These are phyloP conservation scores for Heliconius sara DNA, from an alignment of 2,888 invertebrate species.

Conservation along the genomic window DNA sequence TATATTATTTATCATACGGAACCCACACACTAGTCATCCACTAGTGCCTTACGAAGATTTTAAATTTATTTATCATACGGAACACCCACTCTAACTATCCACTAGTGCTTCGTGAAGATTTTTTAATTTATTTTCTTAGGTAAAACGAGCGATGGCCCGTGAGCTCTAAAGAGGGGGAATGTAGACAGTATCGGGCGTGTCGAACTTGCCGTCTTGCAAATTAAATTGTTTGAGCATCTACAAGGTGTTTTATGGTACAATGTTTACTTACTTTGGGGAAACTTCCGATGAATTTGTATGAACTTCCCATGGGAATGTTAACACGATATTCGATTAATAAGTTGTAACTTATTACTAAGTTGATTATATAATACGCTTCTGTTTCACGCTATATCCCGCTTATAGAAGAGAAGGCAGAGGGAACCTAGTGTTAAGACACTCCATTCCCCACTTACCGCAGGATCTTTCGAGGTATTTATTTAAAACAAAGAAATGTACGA, in stretches of 20 bases:
- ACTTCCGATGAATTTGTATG: slow-evolving; percentile 40
- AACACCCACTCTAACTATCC: background rate
- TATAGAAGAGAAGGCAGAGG: background rate
- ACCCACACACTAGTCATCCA: background rate
- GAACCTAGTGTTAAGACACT: too few relatives aligned
- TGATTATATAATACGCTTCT: background rate
- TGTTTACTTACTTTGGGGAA: slow-evolving; percentile 42
- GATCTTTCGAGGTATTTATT: too few relatives aligned
- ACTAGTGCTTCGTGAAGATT: slow-evolving; percentile 21
- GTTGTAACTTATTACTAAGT: background rate
- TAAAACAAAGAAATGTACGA: too few relatives aligned
- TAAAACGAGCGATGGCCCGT: slow-evolving; percentile 57
- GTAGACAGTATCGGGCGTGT: slow-evolving; percentile 68
- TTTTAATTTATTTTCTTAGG: slow-evolving; percentile 51
- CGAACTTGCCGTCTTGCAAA: slow-evolving; percentile 64
- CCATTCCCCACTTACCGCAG: too few relatives aligned
- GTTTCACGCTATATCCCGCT: background rate
- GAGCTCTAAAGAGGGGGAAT: slow-evolving; percentile 71
- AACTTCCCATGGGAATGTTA: slow-evolving; percentile 28
- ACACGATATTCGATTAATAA: slow-evolving; percentile 24
- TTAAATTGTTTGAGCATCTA: slow-evolving; percentile 72
- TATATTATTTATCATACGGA: slow-evolving; percentile 5
- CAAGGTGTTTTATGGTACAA: slow-evolving; percentile 56
- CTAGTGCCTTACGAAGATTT: slow-evolving; percentile 25
- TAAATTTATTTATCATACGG: slow-evolving; percentile 48